These are phyloP conservation scores for Phalanger gymnotis DNA, from an alignment of 2,797 vertebrate species.

Conservation along the genomic window DNA sequence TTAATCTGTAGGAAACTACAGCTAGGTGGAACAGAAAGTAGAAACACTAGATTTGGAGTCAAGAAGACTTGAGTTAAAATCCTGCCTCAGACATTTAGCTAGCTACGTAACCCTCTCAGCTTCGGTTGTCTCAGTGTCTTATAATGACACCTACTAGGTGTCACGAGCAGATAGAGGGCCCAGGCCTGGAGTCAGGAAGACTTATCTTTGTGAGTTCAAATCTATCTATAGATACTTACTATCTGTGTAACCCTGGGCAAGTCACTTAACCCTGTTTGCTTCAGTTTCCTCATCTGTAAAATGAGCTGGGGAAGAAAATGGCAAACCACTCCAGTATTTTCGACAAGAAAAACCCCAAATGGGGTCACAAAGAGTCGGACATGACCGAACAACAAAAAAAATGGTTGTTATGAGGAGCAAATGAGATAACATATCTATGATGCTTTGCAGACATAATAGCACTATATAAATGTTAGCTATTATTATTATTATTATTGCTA, in stretches of 20 bases:
- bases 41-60: neutral
- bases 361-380: neutral
- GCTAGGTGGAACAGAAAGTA: neutral
- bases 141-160: neutral
- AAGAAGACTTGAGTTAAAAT: neutral
- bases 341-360: neutral
- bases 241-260: neutral
- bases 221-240: neutral
- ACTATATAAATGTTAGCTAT: neutral
- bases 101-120: neutral
- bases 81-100: neutral
- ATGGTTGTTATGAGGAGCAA: neutral
- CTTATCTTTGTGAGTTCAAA: neutral
- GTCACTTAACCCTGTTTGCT: neutral
- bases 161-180: neutral
- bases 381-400: neutral
- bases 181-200: neutral
- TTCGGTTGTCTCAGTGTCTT: neutral
- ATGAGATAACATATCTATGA: neutral
- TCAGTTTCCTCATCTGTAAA: neutral
- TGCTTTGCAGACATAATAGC: neutral
- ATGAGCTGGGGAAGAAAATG: neutral
- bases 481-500: slow-evolving; percentile 17
- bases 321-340: neutral
- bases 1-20: neutral